phyloP scores from a whole-genome alignment of 2,113 vertebrate species.

The Rhabdomys dilectus region DNA sequence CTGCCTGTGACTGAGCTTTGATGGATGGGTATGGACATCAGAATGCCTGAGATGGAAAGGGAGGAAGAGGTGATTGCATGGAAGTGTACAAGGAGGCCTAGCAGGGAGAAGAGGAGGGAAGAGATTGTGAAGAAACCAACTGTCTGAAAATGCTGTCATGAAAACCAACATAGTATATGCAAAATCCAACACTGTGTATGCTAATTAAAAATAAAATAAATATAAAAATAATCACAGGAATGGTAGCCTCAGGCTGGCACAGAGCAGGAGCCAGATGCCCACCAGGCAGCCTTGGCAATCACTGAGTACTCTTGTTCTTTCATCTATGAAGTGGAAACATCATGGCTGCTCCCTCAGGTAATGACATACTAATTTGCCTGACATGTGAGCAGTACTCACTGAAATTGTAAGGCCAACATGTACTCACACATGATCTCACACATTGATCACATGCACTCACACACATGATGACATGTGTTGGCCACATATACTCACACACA shows the following conservation, averaged over 20 bases:
- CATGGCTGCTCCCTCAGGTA: neutral
- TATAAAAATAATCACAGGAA: no score
- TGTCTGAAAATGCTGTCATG: neutral
- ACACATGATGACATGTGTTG: neutral
- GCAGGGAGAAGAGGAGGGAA: neutral
- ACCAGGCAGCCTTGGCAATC: neutral
- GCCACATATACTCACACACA: neutral
- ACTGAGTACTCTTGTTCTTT: neutral
- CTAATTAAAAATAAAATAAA: no score
- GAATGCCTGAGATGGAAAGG: neutral
- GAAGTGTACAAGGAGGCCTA: no score
- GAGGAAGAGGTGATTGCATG: neutral
- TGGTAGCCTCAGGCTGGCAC: neutral
- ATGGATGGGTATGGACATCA: neutral
- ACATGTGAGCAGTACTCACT: neutral
- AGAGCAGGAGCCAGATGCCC: neutral
- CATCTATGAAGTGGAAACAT: neutral
- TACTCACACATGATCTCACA: no score
- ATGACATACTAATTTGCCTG: neutral
- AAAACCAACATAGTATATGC: neutral
- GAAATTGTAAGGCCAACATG: accelerated
- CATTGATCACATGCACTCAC: no score
- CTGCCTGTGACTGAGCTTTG: neutral
- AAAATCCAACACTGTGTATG: neutral
- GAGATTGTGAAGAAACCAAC: neutral